phyloP scores from a whole-genome alignment of 2,113 vertebrate species.

The Mystacornis crossleyi region DNA sequence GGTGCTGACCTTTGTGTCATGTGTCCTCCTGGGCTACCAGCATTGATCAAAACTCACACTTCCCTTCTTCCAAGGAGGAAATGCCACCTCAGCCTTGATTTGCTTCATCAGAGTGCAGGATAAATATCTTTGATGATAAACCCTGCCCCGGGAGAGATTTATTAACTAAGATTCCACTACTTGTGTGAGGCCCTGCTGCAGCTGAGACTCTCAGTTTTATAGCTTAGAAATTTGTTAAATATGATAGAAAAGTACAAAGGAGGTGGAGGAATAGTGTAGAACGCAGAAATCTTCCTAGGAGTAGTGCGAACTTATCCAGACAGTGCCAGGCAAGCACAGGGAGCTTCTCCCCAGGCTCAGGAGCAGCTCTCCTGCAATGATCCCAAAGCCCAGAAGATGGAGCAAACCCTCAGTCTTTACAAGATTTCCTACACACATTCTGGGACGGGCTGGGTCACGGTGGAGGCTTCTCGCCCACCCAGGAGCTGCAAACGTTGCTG shows the following conservation, averaged over 20 bases:
- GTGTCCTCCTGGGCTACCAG: not conserved
- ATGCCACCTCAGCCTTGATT: not conserved
- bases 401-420: not conserved
- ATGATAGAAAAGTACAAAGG: not conserved
- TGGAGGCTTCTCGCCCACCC: not conserved
- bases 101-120: accelerated
- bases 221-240: not conserved
- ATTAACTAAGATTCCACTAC: not conserved
- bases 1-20: not conserved
- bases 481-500: not conserved
- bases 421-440: not conserved
- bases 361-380: not conserved
- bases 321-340: accelerated
- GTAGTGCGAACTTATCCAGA: not conserved
- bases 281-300: not conserved
- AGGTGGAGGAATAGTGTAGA: accelerated
- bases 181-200: not conserved
- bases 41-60: accelerated
- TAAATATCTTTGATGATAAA: not conserved
- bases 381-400: conserved; percentile 24
- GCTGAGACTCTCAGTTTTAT: not conserved
- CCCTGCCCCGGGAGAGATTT: not conserved
- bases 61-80: not conserved
- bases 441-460: accelerated
- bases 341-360: not conserved